Conservation (phyloP, 2,113 vertebrate species). For the Mormoops blainvillei region DNA sequence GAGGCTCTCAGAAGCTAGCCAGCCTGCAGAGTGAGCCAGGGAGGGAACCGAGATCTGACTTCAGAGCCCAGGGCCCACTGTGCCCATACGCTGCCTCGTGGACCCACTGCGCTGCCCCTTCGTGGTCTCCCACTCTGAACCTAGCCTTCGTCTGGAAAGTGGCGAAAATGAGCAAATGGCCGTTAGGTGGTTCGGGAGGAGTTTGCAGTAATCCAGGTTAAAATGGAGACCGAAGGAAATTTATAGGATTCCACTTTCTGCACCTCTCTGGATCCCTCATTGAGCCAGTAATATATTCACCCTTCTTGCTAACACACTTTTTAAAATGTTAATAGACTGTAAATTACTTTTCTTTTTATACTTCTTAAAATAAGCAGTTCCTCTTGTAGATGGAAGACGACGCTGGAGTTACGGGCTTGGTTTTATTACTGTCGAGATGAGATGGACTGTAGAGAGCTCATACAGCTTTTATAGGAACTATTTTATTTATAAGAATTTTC, state of each 20-base stretch:
- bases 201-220: background rate
- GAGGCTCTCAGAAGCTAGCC: background rate
- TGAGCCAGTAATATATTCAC: background rate
- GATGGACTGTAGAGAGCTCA: constrained; percentile 77
- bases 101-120: accelerated
- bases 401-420: constrained; percentile 48
- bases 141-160: background rate
- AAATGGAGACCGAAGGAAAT: background rate
- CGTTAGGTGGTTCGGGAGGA: background rate
- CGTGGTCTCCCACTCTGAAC: accelerated
- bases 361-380: constrained; percentile 72
- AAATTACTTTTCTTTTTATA: constrained; percentile 74
- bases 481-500: constrained; percentile 85
- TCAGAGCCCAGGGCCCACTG: accelerated
- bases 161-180: background rate
- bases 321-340: constrained; percentile 70
- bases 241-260: accelerated
- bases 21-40: background rate
- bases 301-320: constrained; percentile 38
- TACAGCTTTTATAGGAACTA: constrained; percentile 79
- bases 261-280: background rate
- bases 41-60: too few species aligned
- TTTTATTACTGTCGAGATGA: constrained; percentile 68
- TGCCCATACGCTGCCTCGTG: accelerated
- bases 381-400: constrained; percentile 50